Base-by-base conservation (phyloP, 2,888 invertebrate species). In the Catocala sponsa region DNA sequence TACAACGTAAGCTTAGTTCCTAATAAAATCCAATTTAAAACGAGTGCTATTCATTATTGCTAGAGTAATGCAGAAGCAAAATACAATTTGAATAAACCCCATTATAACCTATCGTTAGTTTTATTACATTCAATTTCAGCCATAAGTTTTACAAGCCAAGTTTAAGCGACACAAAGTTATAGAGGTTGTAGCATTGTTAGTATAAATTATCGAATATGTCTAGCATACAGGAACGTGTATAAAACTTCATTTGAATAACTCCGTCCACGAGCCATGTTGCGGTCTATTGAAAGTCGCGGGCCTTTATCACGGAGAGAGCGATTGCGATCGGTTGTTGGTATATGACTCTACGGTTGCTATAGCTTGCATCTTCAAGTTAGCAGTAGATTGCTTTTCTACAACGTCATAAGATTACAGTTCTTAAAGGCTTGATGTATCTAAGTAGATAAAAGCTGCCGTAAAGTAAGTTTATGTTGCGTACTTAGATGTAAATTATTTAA, bases 131-230 rank as follows among this genome's bases (percentile, higher is more conserved):
- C 49, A 56, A 33, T 56, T 12, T 56, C 49, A 56, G 49, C 33
- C 12, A 15, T 48, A 55, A 66, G 44, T 68, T 66, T 63, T 57
- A 73, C 62, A 68, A 71, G 60, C 49, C 66, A 48, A 41, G 63
- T 63, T 53, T 12, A 64, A 65, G 52, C 55, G 61, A 66, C 63
- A 53, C 64, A 55, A 65, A 68, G 77, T 64, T 68, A 65, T 63
- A 70, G 47, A 44, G 65, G 66, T 70, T 76, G 79, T 74, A 80
- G 82, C 80, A 82, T 75, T 73, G 76, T 73, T 65, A 77, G 85
- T 84, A 87, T 89, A 90, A 89, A 89, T 90, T 89, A 90, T 88
- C 84, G 84, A 90, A 89, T 89, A 88, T 82, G 87, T 89, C 88
- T 82, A 67, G 59, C 74, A 73, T 66, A 74, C 79, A 75, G 75